Evolutionary conservation across 2,888 invertebrate species (phyloP).

Genomic region (Platycnemis pennipes): DNA sequence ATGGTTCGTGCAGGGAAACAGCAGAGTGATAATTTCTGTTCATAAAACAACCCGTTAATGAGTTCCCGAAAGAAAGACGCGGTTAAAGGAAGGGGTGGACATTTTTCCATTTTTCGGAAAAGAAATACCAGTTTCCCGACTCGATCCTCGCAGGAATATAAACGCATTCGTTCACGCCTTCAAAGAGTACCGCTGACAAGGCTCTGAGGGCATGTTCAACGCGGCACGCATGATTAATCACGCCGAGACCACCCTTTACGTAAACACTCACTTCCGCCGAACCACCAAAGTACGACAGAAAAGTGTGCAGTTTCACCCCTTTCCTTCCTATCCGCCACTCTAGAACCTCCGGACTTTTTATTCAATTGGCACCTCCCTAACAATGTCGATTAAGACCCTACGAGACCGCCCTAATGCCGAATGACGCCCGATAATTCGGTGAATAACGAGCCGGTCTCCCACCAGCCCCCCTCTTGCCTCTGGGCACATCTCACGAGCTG

Average conservation of each 20-base stretch:
- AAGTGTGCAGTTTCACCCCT: background rate
- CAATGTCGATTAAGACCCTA: slow-evolving; percentile 1
- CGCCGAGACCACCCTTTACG: background rate
- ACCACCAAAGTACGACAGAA: background rate
- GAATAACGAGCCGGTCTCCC: background rate
- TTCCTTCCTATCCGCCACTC: background rate
- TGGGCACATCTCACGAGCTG: too few relatives aligned
- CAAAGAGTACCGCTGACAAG: background rate
- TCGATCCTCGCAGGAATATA: background rate
- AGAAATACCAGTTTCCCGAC: background rate
- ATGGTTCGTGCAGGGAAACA: too few relatives aligned
- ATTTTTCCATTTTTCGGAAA: background rate
- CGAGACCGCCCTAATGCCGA: slow-evolving; percentile 3
- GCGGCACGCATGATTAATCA: background rate
- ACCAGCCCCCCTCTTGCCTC: too few relatives aligned
- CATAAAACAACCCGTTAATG: background rate
- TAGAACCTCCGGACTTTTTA: too few relatives aligned
- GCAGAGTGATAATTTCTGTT: background rate
- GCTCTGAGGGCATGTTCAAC: background rate
- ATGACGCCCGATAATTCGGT: slow-evolving; percentile 39
- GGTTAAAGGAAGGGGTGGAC: background rate
- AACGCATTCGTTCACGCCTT: background rate
- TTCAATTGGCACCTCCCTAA: slow-evolving; percentile 20
- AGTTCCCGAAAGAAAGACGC: background rate
- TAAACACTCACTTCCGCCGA: background rate